Evolutionary conservation across 2,113 vertebrate species (phyloP).

Genomic region (Cryptomyrus ogoouensis): DNA sequence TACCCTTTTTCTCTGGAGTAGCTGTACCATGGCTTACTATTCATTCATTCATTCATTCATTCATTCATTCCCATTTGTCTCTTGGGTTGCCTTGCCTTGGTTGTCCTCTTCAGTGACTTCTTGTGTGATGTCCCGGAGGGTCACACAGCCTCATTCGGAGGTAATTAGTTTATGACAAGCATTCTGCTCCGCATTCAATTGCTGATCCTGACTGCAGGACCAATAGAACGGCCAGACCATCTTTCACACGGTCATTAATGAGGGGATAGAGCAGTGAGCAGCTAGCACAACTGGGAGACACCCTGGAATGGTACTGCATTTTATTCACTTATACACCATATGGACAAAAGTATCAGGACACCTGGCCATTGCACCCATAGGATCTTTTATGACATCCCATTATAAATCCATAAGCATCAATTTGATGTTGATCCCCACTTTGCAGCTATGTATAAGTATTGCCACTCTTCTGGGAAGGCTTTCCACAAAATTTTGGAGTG

Average conservation of each 20-base stretch:
- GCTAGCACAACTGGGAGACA: background rate
- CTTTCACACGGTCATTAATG: background rate
- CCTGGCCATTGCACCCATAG: background rate
- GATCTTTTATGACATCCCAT: background rate
- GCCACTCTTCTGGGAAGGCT: background rate
- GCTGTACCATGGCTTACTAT: background rate
- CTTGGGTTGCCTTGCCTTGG: background rate
- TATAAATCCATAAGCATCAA: background rate
- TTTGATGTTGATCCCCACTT: background rate
- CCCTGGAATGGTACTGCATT: background rate
- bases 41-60: background rate
- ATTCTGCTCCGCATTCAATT: background rate
- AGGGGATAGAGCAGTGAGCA: background rate
- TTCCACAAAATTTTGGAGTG: background rate
- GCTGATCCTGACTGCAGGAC: background rate
- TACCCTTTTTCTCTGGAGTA: background rate
- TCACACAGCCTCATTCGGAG: background rate
- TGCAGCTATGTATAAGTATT: background rate
- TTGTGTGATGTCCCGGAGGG: background rate
- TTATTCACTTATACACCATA: background rate
- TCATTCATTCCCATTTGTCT: background rate
- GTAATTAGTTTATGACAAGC: background rate
- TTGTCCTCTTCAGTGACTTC: background rate
- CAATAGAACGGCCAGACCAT: background rate
- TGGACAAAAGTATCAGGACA: no score